Base-by-base conservation (phyloP, 2,797 vertebrate genomes). In the Ciconia nigra region DNA sequence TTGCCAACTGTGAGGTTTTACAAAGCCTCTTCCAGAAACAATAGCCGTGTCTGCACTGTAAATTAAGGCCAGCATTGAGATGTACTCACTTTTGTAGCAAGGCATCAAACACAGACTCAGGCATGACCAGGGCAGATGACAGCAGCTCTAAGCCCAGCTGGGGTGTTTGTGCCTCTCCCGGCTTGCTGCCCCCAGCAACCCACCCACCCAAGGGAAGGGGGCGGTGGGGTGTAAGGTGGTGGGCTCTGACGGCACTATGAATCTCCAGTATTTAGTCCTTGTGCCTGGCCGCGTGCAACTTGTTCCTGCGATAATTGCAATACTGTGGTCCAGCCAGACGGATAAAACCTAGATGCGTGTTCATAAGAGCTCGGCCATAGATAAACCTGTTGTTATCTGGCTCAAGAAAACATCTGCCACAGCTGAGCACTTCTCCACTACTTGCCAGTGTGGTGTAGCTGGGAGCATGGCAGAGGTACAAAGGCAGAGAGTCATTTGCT, bases 1-100 rank as follows among this genome's bases (percentile, higher is more conserved):
- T 83, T 89, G 51, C 71, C 72, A 81, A 41, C 61, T 54, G 18
- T 74, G 65, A 57, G 49, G 39, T 95, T 86, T 88, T 78, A 72
- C 61, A 96, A 83, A 90, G n/a, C 19, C 35, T 71, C 57, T 67
- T 61, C 67, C 81, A 81, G 89, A 95, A 83, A 93, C 87, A 96
- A 59, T 54, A 49, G 74, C 59, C 10, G 12, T 83, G 81, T 57
- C 81, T 74, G 35, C 52, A 16, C 63, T 63, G 72, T 70, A 89
- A 92, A 70, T 70, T 83, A 77, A 59, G 85, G 73, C 5, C 0
- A 13, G 31, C 57, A 22, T 21, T 67, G 92, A 78, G 63, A 49
- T 31, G 39, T 21, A 61, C 37, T 79, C 49, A 11, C 24, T 54
- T 73, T 31, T 71, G 26, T 21, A 74, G 24, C 8, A n/a, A 54